Evolutionary conservation across 2,113 vertebrate genomes (phyloP), one percentile per base, ranked within the genome.

Genomic region (Micronisus gabar): DNA sequence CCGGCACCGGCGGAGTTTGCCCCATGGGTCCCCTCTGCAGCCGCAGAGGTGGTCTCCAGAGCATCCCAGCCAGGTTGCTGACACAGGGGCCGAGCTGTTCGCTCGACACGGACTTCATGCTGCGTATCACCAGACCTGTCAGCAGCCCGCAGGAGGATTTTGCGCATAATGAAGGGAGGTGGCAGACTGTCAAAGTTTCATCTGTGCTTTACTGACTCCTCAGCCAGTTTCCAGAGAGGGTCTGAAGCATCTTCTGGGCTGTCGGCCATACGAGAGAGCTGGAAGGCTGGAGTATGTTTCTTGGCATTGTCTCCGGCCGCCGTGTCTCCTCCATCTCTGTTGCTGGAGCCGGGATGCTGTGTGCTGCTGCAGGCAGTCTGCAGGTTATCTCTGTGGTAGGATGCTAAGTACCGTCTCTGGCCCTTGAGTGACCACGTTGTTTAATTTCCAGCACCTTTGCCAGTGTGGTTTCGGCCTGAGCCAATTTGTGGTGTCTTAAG

Each of bases 171-270:
- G 63, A 85, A 85, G 79, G 50, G 40, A 68, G 62, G 36, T 83
- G 92, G 79, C 83, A 72, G 95, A 91, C 94, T 80, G 86, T 90
- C 84, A 91, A 12, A 85, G n/a, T 86, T 93, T 90, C 56, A 55
- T 78, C 84, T 94, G 62, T 82, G 86, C 86, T 88, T 47, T 76
- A 71, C 63, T 43, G 52, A 50, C 70, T 95, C 62, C 34, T 34
- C 72, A 88, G 70, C 41, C 88, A 68, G 90, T 47, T 63, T 90
- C 85, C 81, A 61, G 75, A 73, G 79, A 75, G 50, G 41, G 45
- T 65, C 56, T 95, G 81, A 47, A 50, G 53, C 55, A 86, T 94
- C 93, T 95, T 78, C 87, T 93, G 95, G 97, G 94, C 95, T 88
- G 72, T 7, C 6, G 3, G 95, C 93, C 93, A 92, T 84, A 68